These are phyloP conservation scores for Saturnia pavonia DNA, from an alignment of 2,888 invertebrate genomes.

Conservation along the genomic window DNA sequence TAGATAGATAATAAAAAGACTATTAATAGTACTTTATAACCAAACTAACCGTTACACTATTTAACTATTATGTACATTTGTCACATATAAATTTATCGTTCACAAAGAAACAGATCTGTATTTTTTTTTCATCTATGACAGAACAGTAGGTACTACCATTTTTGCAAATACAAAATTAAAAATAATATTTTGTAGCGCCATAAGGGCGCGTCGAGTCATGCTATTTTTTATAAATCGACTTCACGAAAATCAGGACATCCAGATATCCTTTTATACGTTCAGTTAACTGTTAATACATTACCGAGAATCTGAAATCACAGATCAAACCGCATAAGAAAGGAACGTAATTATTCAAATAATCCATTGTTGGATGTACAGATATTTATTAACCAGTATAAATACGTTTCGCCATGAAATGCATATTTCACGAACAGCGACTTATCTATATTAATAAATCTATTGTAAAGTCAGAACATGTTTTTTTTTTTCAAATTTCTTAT, in stretches of 20 bases:
- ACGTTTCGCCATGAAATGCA: conserved; percentile 21
- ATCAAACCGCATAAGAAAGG: conserved; percentile 43
- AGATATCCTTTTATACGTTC: conserved; percentile 16
- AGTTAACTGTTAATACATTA: conserved; percentile 37
- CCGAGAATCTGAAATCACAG: conserved; percentile 45
- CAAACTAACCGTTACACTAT: background rate
- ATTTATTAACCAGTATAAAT: conserved; percentile 22
- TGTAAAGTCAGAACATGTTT: no score
- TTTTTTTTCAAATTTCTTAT: no score
- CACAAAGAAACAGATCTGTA: conserved; percentile 4
- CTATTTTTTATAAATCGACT: background rate
- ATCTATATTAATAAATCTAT: background rate
- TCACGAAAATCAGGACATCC: conserved; percentile 12
- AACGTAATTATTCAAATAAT: conserved; percentile 27
- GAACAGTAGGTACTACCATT: conserved; percentile 31
- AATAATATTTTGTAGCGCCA: conserved; percentile 28
- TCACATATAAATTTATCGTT: background rate
- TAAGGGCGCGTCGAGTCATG: background rate
- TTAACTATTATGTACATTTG: no score
- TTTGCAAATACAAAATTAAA: conserved; percentile 38
- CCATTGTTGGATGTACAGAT: conserved; percentile 23
- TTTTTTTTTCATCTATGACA: conserved; percentile 17
- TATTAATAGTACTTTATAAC: background rate
- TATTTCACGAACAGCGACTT: conserved; percentile 22
- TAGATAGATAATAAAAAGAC: background rate